A percentile compares a stretch with the other conserved stretches of the same genome.
Conservation (phyloP, 2,888 invertebrate genomes). For the Taenaris catops region DNA sequence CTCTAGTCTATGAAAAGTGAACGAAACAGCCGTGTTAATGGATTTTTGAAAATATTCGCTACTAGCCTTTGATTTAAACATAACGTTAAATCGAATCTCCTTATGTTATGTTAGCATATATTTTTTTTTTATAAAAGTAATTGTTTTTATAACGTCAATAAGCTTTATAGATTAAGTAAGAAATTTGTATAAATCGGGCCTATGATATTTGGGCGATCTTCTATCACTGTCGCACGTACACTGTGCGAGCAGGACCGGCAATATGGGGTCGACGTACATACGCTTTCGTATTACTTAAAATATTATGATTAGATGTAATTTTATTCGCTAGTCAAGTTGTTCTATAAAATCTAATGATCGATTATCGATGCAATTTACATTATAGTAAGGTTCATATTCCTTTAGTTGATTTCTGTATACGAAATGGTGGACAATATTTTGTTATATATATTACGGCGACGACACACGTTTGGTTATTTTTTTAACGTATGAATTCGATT, state of each 20-base stretch:
- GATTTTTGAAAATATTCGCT: too few relatives aligned
- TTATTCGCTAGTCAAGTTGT: slow-evolving; percentile 72
- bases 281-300: slow-evolving; percentile 61
- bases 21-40: too few relatives aligned
- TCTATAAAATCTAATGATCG: slow-evolving; percentile 48
- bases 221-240: slow-evolving; percentile 27
- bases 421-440: slow-evolving; percentile 8
- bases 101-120: slow-evolving; percentile 5
- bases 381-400: slow-evolving; percentile 40
- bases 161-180: slow-evolving; percentile 6
- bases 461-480: too few relatives aligned
- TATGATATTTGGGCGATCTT: slow-evolving; percentile 11
- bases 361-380: slow-evolving; percentile 20
- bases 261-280: slow-evolving; percentile 32
- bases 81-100: slow-evolving; percentile 13
- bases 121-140: slow-evolving; percentile 4
- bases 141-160: slow-evolving; percentile 3
- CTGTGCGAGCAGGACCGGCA: slow-evolving; percentile 28
- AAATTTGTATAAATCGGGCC: slow-evolving; percentile 15
- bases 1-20: too few relatives aligned
- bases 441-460: not conserved
- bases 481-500: too few relatives aligned
- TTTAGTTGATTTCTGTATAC: slow-evolving; percentile 30
- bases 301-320: slow-evolving; percentile 57
- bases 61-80: slow-evolving; percentile 1